Conservation (phyloP, 2,113 vertebrate genomes). For the Rhinichthys klamathensis region DNA sequence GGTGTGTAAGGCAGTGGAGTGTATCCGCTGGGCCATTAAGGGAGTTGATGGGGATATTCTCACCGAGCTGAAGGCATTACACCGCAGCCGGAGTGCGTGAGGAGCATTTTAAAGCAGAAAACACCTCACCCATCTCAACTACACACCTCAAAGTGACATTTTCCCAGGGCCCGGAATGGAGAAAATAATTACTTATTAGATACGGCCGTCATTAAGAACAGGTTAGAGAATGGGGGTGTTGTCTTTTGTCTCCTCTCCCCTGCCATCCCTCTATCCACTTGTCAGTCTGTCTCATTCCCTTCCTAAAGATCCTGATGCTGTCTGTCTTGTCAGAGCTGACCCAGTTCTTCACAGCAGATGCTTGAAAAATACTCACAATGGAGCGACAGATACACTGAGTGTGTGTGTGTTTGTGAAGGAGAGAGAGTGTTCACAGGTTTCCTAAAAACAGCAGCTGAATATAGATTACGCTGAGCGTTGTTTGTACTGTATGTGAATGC, state of each 20-base stretch:
- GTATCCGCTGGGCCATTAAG: slow-evolving; percentile 51
- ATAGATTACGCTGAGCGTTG: slow-evolving; percentile 2
- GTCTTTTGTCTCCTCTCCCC: slow-evolving; percentile 20
- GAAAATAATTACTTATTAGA: slow-evolving; percentile 6
- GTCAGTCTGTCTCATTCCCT: neutral
- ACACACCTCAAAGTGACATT: slow-evolving; percentile 32
- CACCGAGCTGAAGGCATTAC: slow-evolving; percentile 46
- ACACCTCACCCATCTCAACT: slow-evolving; percentile 5
- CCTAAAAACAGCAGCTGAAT: slow-evolving; percentile 32
- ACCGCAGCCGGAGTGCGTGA: slow-evolving; percentile 38
- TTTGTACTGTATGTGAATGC: slow-evolving; percentile 29
- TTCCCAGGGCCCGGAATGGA: neutral
- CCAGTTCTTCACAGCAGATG: slow-evolving; percentile 38
- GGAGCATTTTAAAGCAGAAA: slow-evolving; percentile 47
- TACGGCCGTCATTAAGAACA: neutral
- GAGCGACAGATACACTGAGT: slow-evolving; percentile 13
- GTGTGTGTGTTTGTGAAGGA: neutral
- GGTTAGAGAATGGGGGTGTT: neutral
- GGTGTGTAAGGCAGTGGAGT: slow-evolving; percentile 43
- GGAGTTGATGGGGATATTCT: slow-evolving; percentile 47
- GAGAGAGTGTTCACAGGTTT: slow-evolving; percentile 22
- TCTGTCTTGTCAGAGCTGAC: slow-evolving; percentile 29
- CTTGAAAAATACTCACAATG: slow-evolving; percentile 37
- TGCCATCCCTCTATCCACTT: slow-evolving; percentile 33
- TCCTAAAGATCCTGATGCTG: slow-evolving; percentile 20